Conservation (phyloP, 2,797 vertebrate genomes). For the Masticophis lateralis region DNA sequence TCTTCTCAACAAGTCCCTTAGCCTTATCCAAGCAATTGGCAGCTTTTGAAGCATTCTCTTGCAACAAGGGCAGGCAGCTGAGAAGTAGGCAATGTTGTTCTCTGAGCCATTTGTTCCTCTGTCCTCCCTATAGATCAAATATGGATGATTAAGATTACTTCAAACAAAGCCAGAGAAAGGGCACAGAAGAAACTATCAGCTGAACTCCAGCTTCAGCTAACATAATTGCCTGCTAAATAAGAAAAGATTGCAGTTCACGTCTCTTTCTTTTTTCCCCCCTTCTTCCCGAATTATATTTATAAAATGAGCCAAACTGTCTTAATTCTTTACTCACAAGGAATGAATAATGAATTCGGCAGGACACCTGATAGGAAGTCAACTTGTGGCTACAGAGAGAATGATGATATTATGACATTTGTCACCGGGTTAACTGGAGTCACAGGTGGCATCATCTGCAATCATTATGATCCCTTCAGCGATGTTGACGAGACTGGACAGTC, state of each 20-base stretch:
- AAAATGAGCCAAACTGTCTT: slow-evolving; percentile 48
- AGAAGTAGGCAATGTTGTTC: slow-evolving; percentile 39
- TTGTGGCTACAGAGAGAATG: not conserved
- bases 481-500: not conserved
- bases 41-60: slow-evolving; percentile 56
- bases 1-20: slow-evolving; percentile 34
- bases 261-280: not conserved
- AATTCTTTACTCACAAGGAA: not conserved
- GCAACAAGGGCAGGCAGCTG: slow-evolving; percentile 30
- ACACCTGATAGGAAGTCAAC: not conserved
- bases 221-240: not conserved
- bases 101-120: slow-evolving; percentile 40
- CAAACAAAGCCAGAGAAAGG: slow-evolving; percentile 33
- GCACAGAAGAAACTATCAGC: not conserved
- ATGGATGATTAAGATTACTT: slow-evolving; percentile 26
- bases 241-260: not conserved
- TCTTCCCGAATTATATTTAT: slow-evolving; percentile 27
- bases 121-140: slow-evolving; percentile 37
- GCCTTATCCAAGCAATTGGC: slow-evolving; percentile 48
- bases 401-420: not conserved
- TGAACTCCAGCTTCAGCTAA: slow-evolving; percentile 16
- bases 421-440: not conserved
- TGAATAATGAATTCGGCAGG: not conserved
- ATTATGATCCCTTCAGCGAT: not conserved
- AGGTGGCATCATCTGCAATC: not conserved